Percentiles rank a stretch among this genome's conserved stretches.
These are phyloP conservation scores for Cydia strobilella DNA, from an alignment of 1,140 invertebrate species.

Conservation along the genomic window DNA sequence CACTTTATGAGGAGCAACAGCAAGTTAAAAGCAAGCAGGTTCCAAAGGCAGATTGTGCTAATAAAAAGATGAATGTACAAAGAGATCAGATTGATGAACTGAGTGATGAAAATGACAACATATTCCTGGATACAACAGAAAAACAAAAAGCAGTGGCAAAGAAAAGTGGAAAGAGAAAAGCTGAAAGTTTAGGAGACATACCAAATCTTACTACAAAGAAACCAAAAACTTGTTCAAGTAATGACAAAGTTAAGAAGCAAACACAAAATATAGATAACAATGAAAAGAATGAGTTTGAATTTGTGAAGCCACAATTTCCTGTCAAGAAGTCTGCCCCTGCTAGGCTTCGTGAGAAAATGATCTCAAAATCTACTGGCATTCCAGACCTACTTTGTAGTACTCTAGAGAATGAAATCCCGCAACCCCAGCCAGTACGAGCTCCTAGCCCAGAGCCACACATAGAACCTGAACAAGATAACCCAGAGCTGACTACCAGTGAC, in stretches of 20 bases:
- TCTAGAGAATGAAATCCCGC: slow-evolving; percentile 34
- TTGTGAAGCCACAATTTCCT: slow-evolving; percentile 61
- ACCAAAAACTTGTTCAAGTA: slow-evolving; percentile 39
- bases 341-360: slow-evolving; percentile 48
- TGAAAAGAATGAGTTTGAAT: slow-evolving; percentile 49
- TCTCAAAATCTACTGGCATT: slow-evolving; percentile 47
- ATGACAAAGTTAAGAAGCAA: slow-evolving; percentile 34
- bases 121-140: slow-evolving; percentile 15
- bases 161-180: slow-evolving; percentile 17
- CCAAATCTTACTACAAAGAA: slow-evolving; percentile 41
- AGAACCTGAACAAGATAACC: slow-evolving; percentile 37
- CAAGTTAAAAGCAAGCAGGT: slow-evolving; percentile 5
- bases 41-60: neutral
- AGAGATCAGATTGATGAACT: neutral
- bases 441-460: slow-evolving; percentile 36
- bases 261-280: slow-evolving; percentile 32
- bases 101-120: slow-evolving; percentile 20
- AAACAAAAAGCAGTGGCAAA: neutral
- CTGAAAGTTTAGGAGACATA: slow-evolving; percentile 33
- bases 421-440: slow-evolving; percentile 16
- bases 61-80: neutral
- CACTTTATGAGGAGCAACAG: neutral
- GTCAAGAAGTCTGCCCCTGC: slow-evolving; percentile 42
- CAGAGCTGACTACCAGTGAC: slow-evolving; percentile 45
- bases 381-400: slow-evolving; percentile 34